Base-by-base conservation (phyloP, 2,113 vertebrate species). In the Orcinus orca region DNA sequence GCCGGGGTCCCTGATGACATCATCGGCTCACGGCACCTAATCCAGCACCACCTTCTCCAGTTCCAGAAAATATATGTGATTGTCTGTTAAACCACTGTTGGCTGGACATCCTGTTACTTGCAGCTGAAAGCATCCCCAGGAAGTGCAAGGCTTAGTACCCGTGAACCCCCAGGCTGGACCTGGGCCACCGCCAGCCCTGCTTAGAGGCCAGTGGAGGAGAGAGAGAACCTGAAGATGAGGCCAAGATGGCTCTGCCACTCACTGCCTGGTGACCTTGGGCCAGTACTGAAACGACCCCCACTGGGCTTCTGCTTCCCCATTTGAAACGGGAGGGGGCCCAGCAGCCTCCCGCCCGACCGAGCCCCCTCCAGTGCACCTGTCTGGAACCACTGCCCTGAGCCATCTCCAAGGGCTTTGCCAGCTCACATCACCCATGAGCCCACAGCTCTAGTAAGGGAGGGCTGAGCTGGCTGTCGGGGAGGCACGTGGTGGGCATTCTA, bases 311-410 rank as follows among this genome's bases (percentile, higher is more conserved):
- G 58, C 50, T 63, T 36, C 29, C 5, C 44, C 20, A 25, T 6
- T 53, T 13, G 55, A 81, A 67, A 50, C 15, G 21, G 29, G 53
- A 62, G 38, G 29, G n/a, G 36, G 31, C 18, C 8, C 29, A 20
- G 26, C 17, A 31, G 44, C 21, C 1, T 7, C 36, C 26, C 8
- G 3, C 5, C 44, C 4, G 4, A 15, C 15, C 1, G 33, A 44
- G 14, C 11, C 3, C 2, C 2, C 50, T 65, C 18, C 33, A 7
- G 21, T 1, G 17, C 3, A 10, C 9, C 84, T 55, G 11, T 8
- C 29, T 7, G 38, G 36, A 60, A 11, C 18, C 23, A 14, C 13
- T 3, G 29, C 25, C 3, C 67, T 25, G 11, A 55, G 23, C 23
- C 71, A 3, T 33, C 9, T 44, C 60, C 21, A 8, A 26, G 53